Conservation (phyloP, 2,797 vertebrate genomes). For the Alauda arvensis region DNA sequence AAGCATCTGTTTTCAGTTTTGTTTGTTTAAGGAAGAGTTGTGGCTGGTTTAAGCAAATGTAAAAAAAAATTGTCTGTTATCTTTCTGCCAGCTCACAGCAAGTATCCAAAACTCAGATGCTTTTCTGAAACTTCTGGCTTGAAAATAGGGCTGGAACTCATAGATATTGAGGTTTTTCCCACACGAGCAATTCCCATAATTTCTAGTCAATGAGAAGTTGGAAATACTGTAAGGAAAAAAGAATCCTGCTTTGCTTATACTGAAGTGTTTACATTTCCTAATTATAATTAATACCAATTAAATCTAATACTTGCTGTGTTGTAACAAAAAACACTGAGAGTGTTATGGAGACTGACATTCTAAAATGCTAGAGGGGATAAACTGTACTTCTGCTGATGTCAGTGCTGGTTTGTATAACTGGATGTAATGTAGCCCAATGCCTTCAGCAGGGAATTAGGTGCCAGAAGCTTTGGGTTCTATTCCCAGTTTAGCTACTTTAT, state of each 20-base stretch:
- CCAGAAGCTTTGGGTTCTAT: slow-evolving; percentile 37
- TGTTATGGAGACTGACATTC: slow-evolving; percentile 53
- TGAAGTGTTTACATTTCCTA: slow-evolving; percentile 50
- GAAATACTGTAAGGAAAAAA: neutral
- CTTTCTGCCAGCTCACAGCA: slow-evolving; percentile 57
- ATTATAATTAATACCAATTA: slow-evolving; percentile 55
- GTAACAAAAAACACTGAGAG: slow-evolving; percentile 21
- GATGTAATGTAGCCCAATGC: slow-evolving; percentile 3
- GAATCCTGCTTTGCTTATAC: neutral
- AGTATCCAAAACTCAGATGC: slow-evolving; percentile 23
- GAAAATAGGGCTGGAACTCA: slow-evolving; percentile 33
- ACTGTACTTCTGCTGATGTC: slow-evolving; percentile 59
- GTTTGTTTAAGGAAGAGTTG: slow-evolving; percentile 24
- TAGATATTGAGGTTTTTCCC: slow-evolving; percentile 18
- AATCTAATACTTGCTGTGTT: slow-evolving; percentile 33
- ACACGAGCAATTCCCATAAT: neutral
- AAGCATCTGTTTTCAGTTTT: slow-evolving; percentile 48
- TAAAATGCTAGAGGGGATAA: slow-evolving; percentile 56
- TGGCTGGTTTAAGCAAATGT: slow-evolving; percentile 37
- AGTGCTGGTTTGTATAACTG: slow-evolving; percentile 34
- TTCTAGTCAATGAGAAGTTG: slow-evolving; percentile 16
- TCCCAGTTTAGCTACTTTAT: slow-evolving; percentile 20
- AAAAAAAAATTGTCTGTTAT: slow-evolving; percentile 48
- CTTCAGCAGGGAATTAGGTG: slow-evolving; percentile 14
- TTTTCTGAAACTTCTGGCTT: slow-evolving; percentile 51